Evolutionary conservation across 2,888 invertebrate species (phyloP), one percentile per base, ranked within the genome.

Genomic region (Agapostemon virescens): DNA sequence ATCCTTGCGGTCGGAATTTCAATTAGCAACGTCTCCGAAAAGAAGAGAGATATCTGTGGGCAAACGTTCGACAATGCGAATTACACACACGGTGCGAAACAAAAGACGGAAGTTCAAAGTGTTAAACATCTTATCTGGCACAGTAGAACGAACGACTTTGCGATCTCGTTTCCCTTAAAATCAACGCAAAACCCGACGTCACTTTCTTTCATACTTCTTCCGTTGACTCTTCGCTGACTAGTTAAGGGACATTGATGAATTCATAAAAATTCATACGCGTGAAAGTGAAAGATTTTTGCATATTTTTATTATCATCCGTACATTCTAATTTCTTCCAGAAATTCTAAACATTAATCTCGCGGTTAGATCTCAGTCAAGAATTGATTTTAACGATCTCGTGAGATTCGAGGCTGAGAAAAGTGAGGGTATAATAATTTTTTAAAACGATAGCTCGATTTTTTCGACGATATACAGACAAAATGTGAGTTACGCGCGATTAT

Each of bases 51-150:
- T 13, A 7, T 36, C 4, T 36, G 36, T 36, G 20, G 5, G 7
- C 63, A 63, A n/a, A 36, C 11, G 36, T 63, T 63, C 36, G n/a
- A n/a, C n/a, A n/a, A 33, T 63, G 33, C n/a, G n/a, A 63, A 63
- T 36, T 9, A 13, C 20, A 63, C 20, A 63, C 63, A 33, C 61
- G 33, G 20, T 33, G 61, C n/a, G n/a, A 38, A n/a, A n/a, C 23
- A 17, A 38, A n/a, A 6, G 2, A 15, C 9, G 2, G 38, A 15
- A 26, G 40, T 66, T 66, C 17, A 3, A 17, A 17, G 23, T 66
- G 26, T 66, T 63, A 5, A 40, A 20, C 6, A 40, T 63, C 11
- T 33, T 63, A n/a, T 23, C 4, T 36, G 4, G 4, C n/a, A 36
- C 26, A 7, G 13, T 13, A 30, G 20, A 36, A 61, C 9, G 26